These are phyloP conservation scores for Cyprinodon variegatus DNA, from an alignment of 2,113 vertebrate species.

Conservation along the genomic window DNA sequence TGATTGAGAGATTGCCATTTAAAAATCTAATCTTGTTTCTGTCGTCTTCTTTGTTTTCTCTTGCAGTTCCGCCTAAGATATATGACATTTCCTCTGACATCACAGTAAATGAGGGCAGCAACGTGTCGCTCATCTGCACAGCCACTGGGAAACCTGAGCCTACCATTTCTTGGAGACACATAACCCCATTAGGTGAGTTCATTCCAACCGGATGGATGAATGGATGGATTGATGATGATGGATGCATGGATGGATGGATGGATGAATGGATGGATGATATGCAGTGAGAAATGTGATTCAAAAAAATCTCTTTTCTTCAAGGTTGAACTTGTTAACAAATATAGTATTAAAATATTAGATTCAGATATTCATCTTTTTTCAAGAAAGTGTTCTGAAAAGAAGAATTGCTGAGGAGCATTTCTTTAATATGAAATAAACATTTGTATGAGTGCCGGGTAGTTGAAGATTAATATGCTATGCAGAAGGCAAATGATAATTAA, in stretches of 20 bases:
- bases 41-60: slow-evolving; percentile 33
- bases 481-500: slow-evolving; percentile 22
- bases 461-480: slow-evolving; percentile 2
- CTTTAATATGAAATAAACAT: slow-evolving; percentile 1
- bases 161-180: slow-evolving; percentile 96
- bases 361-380: no score
- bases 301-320: not conserved
- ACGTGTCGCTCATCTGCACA: slow-evolving; percentile 93
- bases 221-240: slow-evolving; percentile 12
- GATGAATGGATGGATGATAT: slow-evolving; percentile 23
- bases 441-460: not conserved
- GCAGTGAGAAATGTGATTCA: slow-evolving; percentile 9
- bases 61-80: slow-evolving; percentile 96
- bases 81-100: slow-evolving; percentile 91
- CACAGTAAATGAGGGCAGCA: slow-evolving; percentile 94
- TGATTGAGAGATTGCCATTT: slow-evolving; percentile 14
- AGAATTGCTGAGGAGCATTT: not conserved
- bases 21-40: slow-evolving; percentile 52
- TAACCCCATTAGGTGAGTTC: slow-evolving; percentile 93
- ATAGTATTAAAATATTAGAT: not conserved
- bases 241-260: slow-evolving; percentile 24
- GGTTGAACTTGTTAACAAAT: not conserved
- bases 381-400: no score
- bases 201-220: slow-evolving; percentile 41
- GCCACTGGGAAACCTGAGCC: slow-evolving; percentile 97